Evolutionary conservation across 2,888 invertebrate genomes (phyloP).

Genomic region (Sclerodermus sp.): DNA sequence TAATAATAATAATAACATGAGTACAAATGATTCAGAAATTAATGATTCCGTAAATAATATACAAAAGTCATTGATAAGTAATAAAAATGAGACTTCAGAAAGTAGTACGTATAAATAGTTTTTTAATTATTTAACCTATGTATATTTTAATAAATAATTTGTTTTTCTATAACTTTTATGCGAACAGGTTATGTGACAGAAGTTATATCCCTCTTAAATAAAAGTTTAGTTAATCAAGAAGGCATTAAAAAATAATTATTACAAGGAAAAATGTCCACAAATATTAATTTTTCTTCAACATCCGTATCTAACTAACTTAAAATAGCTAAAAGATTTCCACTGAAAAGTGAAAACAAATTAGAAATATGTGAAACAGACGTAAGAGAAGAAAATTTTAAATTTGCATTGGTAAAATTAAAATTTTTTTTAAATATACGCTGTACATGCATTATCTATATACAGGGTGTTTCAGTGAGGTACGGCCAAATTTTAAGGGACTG

Average conservation of each 20-base stretch:
- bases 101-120: neutral
- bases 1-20: neutral
- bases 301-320: neutral
- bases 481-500: too few relatives aligned
- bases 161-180: too few relatives aligned
- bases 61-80: too few relatives aligned
- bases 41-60: too few relatives aligned
- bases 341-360: neutral
- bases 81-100: too few relatives aligned
- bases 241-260: neutral
- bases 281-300: too few relatives aligned
- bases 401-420: neutral
- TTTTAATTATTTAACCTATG: too few relatives aligned
- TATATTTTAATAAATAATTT: too few relatives aligned
- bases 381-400: neutral
- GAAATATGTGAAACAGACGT: neutral
- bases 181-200: neutral
- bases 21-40: neutral
- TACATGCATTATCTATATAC: neutral
- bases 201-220: neutral
- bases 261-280: neutral
- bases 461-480: too few relatives aligned
- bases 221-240: neutral
- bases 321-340: neutral
- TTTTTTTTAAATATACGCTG: too few relatives aligned